Percentiles rank a stretch among this genome's conserved stretches.
Evolutionary conservation across 35 echinoderm and acorn worm genomes (phyloP).

Genomic region (Anneissia japonica): DNA sequence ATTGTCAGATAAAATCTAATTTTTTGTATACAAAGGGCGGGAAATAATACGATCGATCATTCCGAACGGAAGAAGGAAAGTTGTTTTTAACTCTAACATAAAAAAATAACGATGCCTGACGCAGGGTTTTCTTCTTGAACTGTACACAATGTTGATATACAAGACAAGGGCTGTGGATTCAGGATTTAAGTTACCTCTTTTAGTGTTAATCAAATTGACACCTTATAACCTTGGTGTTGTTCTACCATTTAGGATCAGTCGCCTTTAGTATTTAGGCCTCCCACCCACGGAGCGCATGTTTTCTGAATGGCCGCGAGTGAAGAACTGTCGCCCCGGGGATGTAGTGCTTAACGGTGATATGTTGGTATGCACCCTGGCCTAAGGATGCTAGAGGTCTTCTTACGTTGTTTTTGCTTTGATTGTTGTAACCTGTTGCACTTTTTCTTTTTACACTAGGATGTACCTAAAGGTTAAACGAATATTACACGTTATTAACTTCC

Average conservation of each 20-base stretch:
- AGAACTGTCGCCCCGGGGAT: neutral
- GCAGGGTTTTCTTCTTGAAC: neutral
- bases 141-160: neutral
- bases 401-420: neutral
- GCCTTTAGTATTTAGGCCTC: neutral
- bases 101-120: neutral
- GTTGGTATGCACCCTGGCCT: neutral
- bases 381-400: neutral
- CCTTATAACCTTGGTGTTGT: neutral
- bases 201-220: neutral
- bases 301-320: neutral
- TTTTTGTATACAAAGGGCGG: too few relatives aligned
- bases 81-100: too few relatives aligned
- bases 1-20: too few relatives aligned
- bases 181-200: neutral
- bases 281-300: neutral
- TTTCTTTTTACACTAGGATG: neutral
- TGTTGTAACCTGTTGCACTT: constrained; percentile 1
- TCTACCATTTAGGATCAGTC: neutral
- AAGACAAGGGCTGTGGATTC: neutral
- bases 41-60: too few relatives aligned
- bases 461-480: neutral
- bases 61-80: too few relatives aligned
- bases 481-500: too few relatives aligned
- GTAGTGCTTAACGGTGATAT: neutral